Percentiles rank a stretch among this genome's conserved stretches.
Conservation (phyloP, 2,113 vertebrate species). For the Notarius lentiginosus region DNA sequence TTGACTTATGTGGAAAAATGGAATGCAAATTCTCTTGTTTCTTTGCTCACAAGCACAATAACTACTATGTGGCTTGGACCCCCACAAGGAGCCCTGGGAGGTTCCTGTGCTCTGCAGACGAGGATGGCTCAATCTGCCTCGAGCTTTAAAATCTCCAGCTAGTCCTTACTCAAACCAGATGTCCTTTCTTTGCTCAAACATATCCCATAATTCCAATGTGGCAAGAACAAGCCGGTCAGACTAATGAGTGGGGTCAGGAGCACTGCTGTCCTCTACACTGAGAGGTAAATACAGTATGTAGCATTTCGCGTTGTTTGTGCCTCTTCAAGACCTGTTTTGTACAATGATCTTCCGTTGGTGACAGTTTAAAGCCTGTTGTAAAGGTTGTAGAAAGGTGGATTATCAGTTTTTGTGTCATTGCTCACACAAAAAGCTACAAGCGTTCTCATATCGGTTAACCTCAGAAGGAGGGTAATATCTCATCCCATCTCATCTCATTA, state of each 20-base stretch:
- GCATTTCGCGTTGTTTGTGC: conserved; percentile 1
- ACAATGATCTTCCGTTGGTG: conserved; percentile 12
- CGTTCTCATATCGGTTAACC: not conserved
- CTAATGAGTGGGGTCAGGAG: conserved; percentile 19
- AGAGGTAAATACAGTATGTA: conserved; percentile 31
- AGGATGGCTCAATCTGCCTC: conserved; percentile 12
- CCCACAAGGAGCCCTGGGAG: conserved; percentile 25
- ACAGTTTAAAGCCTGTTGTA: conserved; percentile 28
- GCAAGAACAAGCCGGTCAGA: not conserved
- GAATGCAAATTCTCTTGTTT: not conserved
- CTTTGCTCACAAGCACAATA: conserved; percentile 1
- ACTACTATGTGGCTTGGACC: not conserved
- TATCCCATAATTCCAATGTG: conserved; percentile 17
- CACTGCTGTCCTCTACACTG: conserved; percentile 1
- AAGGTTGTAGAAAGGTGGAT: not conserved
- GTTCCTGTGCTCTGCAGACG: conserved; percentile 16
- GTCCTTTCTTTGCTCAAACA: conserved; percentile 20
- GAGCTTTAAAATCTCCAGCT: conserved; percentile 37
- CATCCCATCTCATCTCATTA: no score
- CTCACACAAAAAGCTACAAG: not conserved
- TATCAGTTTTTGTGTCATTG: not conserved
- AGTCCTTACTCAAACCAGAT: conserved; percentile 62
- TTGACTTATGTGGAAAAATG: not conserved
- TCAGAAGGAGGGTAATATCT: not conserved
- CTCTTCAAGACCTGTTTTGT: conserved; percentile 15